Evolutionary conservation across 2,797 vertebrate species (phyloP).

Genomic region (Karalla daura): DNA sequence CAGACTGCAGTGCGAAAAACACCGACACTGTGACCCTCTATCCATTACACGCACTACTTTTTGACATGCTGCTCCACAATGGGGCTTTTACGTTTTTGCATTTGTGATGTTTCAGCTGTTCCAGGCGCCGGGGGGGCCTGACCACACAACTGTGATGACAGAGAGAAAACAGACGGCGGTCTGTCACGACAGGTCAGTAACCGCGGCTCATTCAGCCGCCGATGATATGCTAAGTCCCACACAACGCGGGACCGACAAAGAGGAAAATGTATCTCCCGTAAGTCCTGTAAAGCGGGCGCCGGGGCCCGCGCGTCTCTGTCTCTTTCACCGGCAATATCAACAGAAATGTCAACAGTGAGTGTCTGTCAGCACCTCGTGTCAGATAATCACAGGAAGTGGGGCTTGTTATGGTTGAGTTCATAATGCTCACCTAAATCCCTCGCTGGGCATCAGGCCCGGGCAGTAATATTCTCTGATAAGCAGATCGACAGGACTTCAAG

Average conservation of each 20-base stretch:
- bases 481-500: constrained; percentile 51
- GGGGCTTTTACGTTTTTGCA: constrained; percentile 72
- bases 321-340: constrained; percentile 76
- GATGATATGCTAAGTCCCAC: constrained; percentile 67
- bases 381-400: constrained; percentile 70
- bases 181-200: constrained; percentile 66
- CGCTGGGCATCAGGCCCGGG: constrained; percentile 55
- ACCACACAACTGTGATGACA: constrained; percentile 57
- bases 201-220: constrained; percentile 60
- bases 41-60: constrained; percentile 77
- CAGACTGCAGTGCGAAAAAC: constrained; percentile 49
- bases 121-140: constrained; percentile 58
- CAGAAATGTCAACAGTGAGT: constrained; percentile 80
- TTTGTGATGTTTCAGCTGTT: constrained; percentile 79
- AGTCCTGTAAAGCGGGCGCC: constrained; percentile 56
- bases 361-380: constrained; percentile 73
- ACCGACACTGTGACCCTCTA: constrained; percentile 63
- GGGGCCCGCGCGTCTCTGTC: constrained; percentile 60
- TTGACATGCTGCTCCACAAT: constrained; percentile 60
- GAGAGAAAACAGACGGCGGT: constrained; percentile 58
- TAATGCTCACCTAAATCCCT: constrained; percentile 66
- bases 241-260: constrained; percentile 57
- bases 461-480: constrained; percentile 61
- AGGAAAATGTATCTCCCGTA: constrained; percentile 42
- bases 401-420: constrained; percentile 63